phyloP scores from a whole-genome alignment of 2,888 invertebrate genomes.

The Xiphydria camelus region DNA sequence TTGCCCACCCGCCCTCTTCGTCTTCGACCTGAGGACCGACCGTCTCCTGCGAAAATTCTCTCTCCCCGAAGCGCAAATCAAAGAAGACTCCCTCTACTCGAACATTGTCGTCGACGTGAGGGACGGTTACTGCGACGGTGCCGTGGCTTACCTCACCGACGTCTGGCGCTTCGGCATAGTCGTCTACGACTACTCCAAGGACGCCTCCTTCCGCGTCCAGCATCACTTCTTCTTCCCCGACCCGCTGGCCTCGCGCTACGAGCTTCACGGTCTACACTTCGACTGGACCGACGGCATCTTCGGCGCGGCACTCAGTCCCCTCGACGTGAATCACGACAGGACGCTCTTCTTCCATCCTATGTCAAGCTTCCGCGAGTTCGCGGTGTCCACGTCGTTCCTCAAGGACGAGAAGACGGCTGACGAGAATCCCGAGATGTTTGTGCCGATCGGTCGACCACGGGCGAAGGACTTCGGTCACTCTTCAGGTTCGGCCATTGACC shows the following conservation, averaged over 20 bases:
- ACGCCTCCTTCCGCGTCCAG: constrained; percentile 68
- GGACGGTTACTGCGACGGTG: constrained; percentile 64
- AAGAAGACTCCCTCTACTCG: constrained; percentile 69
- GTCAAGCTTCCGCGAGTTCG: constrained; percentile 80
- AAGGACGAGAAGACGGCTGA: constrained; percentile 62
- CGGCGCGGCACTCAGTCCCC: constrained; percentile 71
- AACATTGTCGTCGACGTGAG: constrained; percentile 70
- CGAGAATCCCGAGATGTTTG: constrained; percentile 43
- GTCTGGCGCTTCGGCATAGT: constrained; percentile 70
- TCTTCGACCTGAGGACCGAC: constrained; percentile 73
- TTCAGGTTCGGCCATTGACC: constrained; percentile 74
- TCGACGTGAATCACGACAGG: constrained; percentile 61
- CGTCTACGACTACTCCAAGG: constrained; percentile 66
- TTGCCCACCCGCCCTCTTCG: constrained; percentile 74
- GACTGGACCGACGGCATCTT: constrained; percentile 84
- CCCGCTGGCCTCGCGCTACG: constrained; percentile 74
- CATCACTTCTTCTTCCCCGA: constrained; percentile 74
- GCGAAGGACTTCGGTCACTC: constrained; percentile 66
- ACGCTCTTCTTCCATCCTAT: constrained; percentile 78
- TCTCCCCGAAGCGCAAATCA: constrained; percentile 68
- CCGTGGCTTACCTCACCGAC: constrained; percentile 70
- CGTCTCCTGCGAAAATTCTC: constrained; percentile 65
- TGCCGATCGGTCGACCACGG: constrained; percentile 49
- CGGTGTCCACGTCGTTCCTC: constrained; percentile 69
- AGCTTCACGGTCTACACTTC: constrained; percentile 74